Base-by-base conservation (phyloP, 2,888 invertebrate genomes). In the Heteromyza rotundicornis region DNA sequence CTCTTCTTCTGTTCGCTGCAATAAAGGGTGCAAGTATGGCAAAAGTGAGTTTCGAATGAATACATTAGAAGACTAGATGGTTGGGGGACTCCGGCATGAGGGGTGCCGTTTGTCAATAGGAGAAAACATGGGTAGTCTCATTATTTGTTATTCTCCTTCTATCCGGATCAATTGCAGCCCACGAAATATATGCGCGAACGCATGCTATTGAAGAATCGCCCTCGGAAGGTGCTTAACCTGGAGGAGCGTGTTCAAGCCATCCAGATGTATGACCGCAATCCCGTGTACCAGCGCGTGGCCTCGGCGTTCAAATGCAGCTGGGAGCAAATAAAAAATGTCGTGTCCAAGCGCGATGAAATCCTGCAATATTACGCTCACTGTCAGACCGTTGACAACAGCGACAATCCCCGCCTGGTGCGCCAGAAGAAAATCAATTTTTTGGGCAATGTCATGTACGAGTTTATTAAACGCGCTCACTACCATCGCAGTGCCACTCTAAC, bases 281-380 rank as follows among this genome's bases (percentile, higher is more conserved):
- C 72, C 1, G 62, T 72, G 1, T 72, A 71, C 55, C 69, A 70
- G 47, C 66, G 71, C 16, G 69, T 72, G 5, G 72, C 72, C n/a
- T 64, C 64, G 0, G 61, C 63, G 2, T 66, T 71, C 52, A 68
- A 68, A 53, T 72, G 72, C 53, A 72, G 72, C 53, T 72, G 71
- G 72, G 71, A 72, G 58, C 72, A 72, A 63, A 71, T 72, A 16
- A 71, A 70, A 59, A 72, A 69, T 57, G 65, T 72, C 1, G 66
- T 72, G 2, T 67, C 65, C 8, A 72, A 71, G 58, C 69, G 71
- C 14, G 68, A 69, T 40, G 64, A 66, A 20, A 72, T 72, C 44
- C 61, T 72, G 16, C 64, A 68, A 20, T 70, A 72, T 32, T 72
- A 72, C 59, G 70, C 69, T 7, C 66, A 63, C 51, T 72, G 71